These are phyloP conservation scores for Meriones unguiculatus DNA, from an alignment of 2,113 vertebrate genomes.

Conservation along the genomic window DNA sequence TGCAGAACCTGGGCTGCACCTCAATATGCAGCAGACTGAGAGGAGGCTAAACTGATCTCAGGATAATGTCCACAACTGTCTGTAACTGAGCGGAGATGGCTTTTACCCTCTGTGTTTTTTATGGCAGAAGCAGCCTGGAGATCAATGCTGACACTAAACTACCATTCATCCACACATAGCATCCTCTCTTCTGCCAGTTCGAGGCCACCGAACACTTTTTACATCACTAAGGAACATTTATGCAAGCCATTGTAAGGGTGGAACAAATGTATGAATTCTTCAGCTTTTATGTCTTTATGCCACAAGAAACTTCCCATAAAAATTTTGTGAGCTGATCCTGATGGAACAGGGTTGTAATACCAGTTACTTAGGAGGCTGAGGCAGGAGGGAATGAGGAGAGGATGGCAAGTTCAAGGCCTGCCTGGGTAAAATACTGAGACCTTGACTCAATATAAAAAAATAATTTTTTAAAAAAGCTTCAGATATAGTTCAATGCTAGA, in stretches of 20 bases:
- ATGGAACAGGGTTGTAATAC: not conserved
- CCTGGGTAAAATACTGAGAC: not conserved
- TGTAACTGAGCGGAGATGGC: not conserved
- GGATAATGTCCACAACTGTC: not conserved
- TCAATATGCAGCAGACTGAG: not conserved
- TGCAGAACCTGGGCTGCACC: not conserved
- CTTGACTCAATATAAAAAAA: not conserved
- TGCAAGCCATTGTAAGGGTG: not conserved
- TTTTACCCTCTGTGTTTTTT: constrained; percentile 27
- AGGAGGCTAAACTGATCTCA: constrained; percentile 23
- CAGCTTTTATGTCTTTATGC: not conserved
- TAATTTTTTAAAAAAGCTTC: not conserved
- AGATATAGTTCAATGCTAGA: not conserved
- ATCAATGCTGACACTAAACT: not conserved
- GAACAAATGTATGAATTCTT: not conserved
- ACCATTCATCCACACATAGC: not conserved
- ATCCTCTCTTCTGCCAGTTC: not conserved
- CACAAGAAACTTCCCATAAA: not conserved
- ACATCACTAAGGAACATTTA: not conserved
- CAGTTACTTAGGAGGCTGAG: not conserved
- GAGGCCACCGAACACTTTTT: not conserved
- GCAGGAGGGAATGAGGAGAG: not conserved
- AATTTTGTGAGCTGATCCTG: not conserved
- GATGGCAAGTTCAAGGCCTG: not conserved
- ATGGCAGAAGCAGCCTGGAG: not conserved